These are phyloP conservation scores for Oxyura jamaicensis DNA, from an alignment of 2,113 vertebrate genomes.

Conservation along the genomic window DNA sequence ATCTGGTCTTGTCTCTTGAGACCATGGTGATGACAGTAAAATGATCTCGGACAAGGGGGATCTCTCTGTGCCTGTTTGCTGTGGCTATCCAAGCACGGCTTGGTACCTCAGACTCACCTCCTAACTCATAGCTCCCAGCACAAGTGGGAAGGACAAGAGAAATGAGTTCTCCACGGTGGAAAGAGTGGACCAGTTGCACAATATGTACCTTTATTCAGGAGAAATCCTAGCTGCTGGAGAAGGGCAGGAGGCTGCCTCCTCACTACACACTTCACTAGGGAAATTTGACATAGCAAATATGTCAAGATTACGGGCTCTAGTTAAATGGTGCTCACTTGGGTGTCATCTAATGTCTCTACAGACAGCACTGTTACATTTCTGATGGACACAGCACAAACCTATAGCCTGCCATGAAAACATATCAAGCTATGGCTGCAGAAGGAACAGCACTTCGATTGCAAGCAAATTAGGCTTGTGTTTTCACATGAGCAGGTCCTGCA, in stretches of 20 bases:
- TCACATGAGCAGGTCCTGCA: not conserved
- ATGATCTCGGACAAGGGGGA: not conserved
- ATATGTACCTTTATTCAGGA: not conserved
- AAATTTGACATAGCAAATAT: not conserved
- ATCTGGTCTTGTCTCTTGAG: too few species aligned
- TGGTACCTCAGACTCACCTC: not conserved
- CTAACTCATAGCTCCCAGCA: not conserved
- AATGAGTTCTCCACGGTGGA: too few species aligned
- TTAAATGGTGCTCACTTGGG: not conserved
- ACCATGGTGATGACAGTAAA: not conserved
- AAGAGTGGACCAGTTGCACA: not conserved
- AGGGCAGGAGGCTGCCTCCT: not conserved
- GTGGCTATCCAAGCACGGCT: not conserved
- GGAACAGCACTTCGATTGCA: not conserved
- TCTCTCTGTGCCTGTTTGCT: not conserved
- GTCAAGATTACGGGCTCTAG: not conserved
- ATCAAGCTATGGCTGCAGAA: not conserved
- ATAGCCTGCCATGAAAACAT: not conserved
- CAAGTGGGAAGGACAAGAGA: not conserved
- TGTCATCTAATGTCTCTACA: not conserved
- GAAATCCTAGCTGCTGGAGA: not conserved
- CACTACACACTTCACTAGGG: not conserved
- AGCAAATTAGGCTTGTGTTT: not conserved
- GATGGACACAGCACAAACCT: not conserved
- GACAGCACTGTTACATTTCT: not conserved